Evolutionary conservation across 2,797 vertebrate species (phyloP).

Genomic region (Channa striata): DNA sequence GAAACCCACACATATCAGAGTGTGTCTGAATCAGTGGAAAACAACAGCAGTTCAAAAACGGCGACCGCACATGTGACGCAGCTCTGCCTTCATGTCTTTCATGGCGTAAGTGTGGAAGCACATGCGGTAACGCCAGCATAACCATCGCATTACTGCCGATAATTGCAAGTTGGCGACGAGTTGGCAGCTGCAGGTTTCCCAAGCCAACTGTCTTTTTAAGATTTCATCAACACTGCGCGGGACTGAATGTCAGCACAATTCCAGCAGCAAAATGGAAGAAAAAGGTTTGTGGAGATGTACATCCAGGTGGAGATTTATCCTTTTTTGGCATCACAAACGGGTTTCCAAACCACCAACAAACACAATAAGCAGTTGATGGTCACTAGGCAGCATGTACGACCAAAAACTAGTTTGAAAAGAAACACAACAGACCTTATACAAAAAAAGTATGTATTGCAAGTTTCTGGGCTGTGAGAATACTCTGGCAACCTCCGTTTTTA

Average conservation of each 20-base stretch:
- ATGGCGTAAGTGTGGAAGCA: conserved; percentile 7
- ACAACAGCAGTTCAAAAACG: conserved; percentile 40
- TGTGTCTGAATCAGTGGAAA: conserved; percentile 46
- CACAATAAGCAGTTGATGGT: conserved; percentile 12
- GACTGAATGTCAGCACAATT: conserved; percentile 28
- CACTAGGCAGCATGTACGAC: conserved; percentile 1
- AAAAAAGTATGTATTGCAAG: neutral
- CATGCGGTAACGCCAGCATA: conserved; percentile 24
- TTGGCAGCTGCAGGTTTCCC: conserved; percentile 36
- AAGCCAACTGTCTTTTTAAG: conserved; percentile 35
- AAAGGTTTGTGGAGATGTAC: no score
- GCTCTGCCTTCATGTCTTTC: conserved; percentile 9
- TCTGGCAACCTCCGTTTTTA: neutral
- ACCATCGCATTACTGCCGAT: conserved; percentile 37
- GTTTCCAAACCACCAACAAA: conserved; percentile 9
- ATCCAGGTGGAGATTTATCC: no score
- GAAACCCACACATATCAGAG: conserved; percentile 45
- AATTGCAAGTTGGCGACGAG: conserved; percentile 20
- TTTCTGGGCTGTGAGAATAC: neutral
- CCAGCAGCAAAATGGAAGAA: conserved; percentile 28
- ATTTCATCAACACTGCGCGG: conserved; percentile 27
- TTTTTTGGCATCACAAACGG: neutral
- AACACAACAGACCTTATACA: neutral
- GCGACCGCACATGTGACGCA: neutral
- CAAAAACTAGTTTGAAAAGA: neutral